Evolutionary conservation across 1,140 invertebrate genomes (phyloP).

Genomic region (Drosophila virilis): DNA sequence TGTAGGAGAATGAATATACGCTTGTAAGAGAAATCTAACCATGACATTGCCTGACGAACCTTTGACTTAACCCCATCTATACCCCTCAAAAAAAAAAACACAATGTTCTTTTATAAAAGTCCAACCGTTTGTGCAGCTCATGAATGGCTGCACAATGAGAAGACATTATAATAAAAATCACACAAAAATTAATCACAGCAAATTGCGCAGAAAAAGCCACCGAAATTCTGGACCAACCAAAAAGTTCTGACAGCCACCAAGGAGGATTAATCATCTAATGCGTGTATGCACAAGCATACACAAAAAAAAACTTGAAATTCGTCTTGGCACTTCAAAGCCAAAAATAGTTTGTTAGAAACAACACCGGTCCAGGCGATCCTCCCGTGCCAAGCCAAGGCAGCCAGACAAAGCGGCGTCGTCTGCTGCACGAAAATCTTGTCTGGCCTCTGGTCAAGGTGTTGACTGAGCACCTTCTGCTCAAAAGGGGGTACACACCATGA

Average conservation of each 20-base stretch:
- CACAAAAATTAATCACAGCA: constrained; percentile 77
- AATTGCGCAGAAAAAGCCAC: constrained; percentile 78
- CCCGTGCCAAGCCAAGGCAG: constrained; percentile 6
- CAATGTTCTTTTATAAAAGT: constrained; percentile 11
- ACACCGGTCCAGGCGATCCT: constrained; percentile 12
- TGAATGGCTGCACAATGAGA: constrained; percentile 53
- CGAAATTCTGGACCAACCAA: constrained; percentile 47
- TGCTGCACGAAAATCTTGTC: constrained; percentile 5
- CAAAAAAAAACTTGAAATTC: constrained; percentile 75
- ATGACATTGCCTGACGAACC: neutral
- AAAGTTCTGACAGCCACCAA: constrained; percentile 54
- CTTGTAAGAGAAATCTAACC: neutral
- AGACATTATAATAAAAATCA: constrained; percentile 49
- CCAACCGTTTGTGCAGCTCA: constrained; percentile 61
- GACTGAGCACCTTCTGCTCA: constrained; percentile 48
- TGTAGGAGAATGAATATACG: neutral
- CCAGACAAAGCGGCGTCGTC: constrained; percentile 19
- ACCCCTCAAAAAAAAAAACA: neutral
- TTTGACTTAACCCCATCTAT: constrained; percentile 16
- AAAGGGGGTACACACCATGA: constrained; percentile 50
- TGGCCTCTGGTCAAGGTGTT: constrained; percentile 74
- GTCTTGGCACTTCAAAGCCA: constrained; percentile 71
- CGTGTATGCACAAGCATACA: constrained; percentile 10
- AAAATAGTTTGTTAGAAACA: constrained; percentile 38
- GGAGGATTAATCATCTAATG: constrained; percentile 75